These are phyloP conservation scores for Grus americana DNA, from an alignment of 2,113 vertebrate species.

Conservation along the genomic window DNA sequence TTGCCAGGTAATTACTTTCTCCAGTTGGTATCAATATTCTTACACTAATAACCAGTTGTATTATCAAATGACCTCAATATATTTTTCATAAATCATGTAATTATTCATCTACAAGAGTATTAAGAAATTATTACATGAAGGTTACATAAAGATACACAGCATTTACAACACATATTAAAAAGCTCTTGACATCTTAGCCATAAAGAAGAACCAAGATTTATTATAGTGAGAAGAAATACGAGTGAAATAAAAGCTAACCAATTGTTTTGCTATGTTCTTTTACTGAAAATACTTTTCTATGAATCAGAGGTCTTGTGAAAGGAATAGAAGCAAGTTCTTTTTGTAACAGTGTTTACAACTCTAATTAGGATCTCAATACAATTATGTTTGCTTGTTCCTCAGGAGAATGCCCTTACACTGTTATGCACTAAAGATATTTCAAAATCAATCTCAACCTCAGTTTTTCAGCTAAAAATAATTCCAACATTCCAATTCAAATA, in stretches of 20 bases:
- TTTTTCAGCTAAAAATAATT: background rate
- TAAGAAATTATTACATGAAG: conserved; percentile 58
- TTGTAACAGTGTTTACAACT: background rate
- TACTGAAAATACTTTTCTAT: background rate
- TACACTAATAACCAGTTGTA: conserved; percentile 2
- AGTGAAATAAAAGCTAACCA: conserved; percentile 30
- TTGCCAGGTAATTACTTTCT: conserved; percentile 59
- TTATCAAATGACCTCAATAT: conserved; percentile 38
- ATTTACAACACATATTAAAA: conserved; percentile 38
- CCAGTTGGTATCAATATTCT: conserved; percentile 6
- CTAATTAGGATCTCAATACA: background rate
- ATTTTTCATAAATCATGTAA: conserved; percentile 26
- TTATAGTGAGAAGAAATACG: background rate
- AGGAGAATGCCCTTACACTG: background rate
- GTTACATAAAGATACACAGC: conserved; percentile 30
- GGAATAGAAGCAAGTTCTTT: background rate
- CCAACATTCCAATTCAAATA: background rate
- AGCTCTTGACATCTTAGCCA: background rate
- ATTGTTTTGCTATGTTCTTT: background rate
- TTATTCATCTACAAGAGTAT: conserved; percentile 4
- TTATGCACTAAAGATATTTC: background rate
- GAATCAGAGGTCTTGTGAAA: background rate
- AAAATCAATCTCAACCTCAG: background rate
- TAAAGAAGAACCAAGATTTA: conserved; percentile 11
- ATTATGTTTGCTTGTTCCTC: background rate